A percentile compares a stretch with the other conserved stretches of the same genome.
Conservation (phyloP, 2,888 invertebrate species). For the Eulithis testata region DNA sequence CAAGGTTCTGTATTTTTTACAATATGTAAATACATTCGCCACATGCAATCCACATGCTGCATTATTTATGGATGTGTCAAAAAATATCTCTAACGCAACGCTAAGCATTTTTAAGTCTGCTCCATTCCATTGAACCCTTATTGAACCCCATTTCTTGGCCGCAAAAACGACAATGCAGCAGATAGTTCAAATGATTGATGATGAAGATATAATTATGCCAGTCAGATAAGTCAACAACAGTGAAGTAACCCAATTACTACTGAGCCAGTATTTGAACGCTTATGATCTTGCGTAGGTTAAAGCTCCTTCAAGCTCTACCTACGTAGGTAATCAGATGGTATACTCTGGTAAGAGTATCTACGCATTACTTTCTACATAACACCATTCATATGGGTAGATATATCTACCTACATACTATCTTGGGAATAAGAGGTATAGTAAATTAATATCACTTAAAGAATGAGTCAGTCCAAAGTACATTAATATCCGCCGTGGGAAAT, state of each 20-base stretch:
- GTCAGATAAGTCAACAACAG: no score
- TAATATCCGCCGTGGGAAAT: slow-evolving; percentile 28
- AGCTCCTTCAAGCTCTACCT: slow-evolving; percentile 1
- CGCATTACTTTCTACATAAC: no score
- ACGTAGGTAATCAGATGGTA: not conserved
- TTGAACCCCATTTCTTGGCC: not conserved
- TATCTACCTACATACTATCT: not conserved
- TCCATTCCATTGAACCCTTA: no score
- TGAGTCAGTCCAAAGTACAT: slow-evolving; percentile 22
- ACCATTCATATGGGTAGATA: no score
- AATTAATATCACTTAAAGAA: slow-evolving; percentile 10
- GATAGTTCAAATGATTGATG: no score
- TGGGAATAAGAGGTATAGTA: not conserved
- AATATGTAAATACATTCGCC: slow-evolving; percentile 6
- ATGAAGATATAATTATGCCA: no score
- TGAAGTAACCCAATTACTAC: no score
- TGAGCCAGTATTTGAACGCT: no score
- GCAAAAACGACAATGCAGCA: not conserved
- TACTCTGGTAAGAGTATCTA: no score
- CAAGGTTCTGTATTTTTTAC: slow-evolving; percentile 34
- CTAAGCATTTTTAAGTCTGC: not conserved
- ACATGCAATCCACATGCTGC: slow-evolving; percentile 17
- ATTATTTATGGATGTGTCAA: slow-evolving; percentile 1
- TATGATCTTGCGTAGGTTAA: not conserved
- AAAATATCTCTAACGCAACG: slow-evolving; percentile 5